Percentiles rank a stretch among this genome's conserved stretches.
Conservation (phyloP, 2,888 invertebrate species). For the Volucella inflata region DNA sequence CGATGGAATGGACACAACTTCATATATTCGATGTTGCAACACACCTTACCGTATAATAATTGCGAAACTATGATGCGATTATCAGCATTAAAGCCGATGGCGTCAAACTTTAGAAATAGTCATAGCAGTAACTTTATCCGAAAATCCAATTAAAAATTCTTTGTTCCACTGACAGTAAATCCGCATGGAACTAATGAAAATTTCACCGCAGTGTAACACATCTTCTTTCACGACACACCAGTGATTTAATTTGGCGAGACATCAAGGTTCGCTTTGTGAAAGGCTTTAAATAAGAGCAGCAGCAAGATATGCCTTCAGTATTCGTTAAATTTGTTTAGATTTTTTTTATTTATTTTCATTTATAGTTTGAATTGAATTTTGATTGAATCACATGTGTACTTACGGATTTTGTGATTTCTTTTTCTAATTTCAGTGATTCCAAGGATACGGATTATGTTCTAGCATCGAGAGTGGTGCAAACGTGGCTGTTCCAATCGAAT, state of each 20-base stretch:
- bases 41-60: constrained; percentile 15
- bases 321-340: constrained; percentile 27
- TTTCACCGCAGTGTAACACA: constrained; percentile 32
- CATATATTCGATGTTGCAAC: background rate
- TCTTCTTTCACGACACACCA: constrained; percentile 22
- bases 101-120: constrained; percentile 47
- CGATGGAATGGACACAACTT: background rate
- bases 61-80: constrained; percentile 58
- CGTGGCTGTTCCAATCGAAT: constrained; percentile 83
- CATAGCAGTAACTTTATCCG: constrained; percentile 30
- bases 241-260: constrained; percentile 34
- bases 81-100: constrained; percentile 58
- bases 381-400: constrained; percentile 33
- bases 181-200: constrained; percentile 57
- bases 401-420: background rate
- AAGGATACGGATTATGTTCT: constrained; percentile 82
- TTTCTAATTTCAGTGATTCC: constrained; percentile 78
- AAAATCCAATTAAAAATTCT: constrained; percentile 69
- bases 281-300: constrained; percentile 29
- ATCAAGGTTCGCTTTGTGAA: constrained; percentile 16
- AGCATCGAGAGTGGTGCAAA: constrained; percentile 83
- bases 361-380: constrained; percentile 20
- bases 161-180: constrained; percentile 41
- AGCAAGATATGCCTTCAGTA: constrained; percentile 17
- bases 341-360: constrained; percentile 3